Base-by-base conservation (phyloP, 2,797 vertebrate genomes). In the Leucoraja ocellata region DNA sequence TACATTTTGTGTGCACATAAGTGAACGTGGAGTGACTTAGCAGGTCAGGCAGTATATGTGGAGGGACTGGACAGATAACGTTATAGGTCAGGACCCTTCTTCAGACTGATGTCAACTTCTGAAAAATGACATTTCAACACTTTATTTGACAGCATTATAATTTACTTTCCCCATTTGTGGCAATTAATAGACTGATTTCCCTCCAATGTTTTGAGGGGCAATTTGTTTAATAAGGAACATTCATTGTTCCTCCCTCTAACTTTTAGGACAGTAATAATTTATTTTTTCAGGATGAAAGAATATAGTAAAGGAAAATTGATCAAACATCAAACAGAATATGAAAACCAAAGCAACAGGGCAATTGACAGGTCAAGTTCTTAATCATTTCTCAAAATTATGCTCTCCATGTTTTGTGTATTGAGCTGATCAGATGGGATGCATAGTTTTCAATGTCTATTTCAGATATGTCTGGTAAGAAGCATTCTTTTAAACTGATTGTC, bases 311-410 rank as follows among this genome's bases (percentile, higher is more conserved):
- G 4, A 68, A 68, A 90, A 90, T 46, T 68, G 63, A 90, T 71
- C 63, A 90, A 90, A 90, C n/a, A 90, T 39, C 86, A 90, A 91
- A 91, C 65, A 91, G 65, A 91, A 91, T 71, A 71, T 39, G 21
- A 13, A 23, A 91, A 91, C 36, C 16, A 68, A 91, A 71, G 86
- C 86, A 68, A 68, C 16, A 71, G 18, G 32, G 6, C 16, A 91
- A 39, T 39, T 91, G 63, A 71, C 7, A 91, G 65, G 16, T 23
- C 32, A 91, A 65, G 68, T 91, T 39, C 36, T 32, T 91, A 91
- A 91, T 91, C 71, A 91, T 71, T 91, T 74, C 65, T 32, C 3
- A 25, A 73, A 91, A 58, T 91, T 39, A 32, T 91, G 63, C 13
- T 36, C n/a, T 46, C 68, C n/a, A 65, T 88, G 7, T 91, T 46